phyloP scores from a whole-genome alignment of 1,140 invertebrate species.

The Chrysomallon squamiferum region DNA sequence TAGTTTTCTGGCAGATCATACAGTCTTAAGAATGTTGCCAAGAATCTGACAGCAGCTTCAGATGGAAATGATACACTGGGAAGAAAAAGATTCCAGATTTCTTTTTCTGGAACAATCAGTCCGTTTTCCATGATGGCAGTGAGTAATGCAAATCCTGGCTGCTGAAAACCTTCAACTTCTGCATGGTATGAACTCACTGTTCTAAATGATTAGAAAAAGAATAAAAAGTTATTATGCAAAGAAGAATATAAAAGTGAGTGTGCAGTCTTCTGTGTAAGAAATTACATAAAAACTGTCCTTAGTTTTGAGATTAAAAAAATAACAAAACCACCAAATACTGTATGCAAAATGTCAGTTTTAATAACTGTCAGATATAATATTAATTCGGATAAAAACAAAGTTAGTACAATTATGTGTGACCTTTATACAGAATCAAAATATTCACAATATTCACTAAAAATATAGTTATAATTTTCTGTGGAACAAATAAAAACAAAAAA shows the following conservation, averaged over 20 bases:
- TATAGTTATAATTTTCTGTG: too few species aligned
- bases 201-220: conserved; percentile 29
- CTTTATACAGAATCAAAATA: too few species aligned
- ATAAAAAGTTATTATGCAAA: conserved; percentile 5
- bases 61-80: conserved; percentile 22
- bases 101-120: conserved; percentile 18
- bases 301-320: too few species aligned
- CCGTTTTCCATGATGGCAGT: conserved; percentile 18
- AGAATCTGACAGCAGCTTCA: conserved; percentile 23
- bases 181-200: conserved; percentile 36
- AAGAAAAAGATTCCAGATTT: conserved; percentile 42
- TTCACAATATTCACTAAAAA: too few species aligned
- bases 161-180: conserved; percentile 25
- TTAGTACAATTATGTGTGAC: too few species aligned
- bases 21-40: conserved; percentile 15
- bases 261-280: background rate
- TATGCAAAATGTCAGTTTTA: too few species aligned
- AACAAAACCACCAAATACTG: too few species aligned
- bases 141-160: conserved; percentile 24
- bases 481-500: too few species aligned
- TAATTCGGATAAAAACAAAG: too few species aligned
- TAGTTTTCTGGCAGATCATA: conserved; percentile 33
- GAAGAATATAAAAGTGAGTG: too few species aligned
- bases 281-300: too few species aligned
- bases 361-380: too few species aligned